Percentiles rank a stretch among this genome's conserved stretches.
Evolutionary conservation across 2,113 vertebrate genomes (phyloP).

Genomic region (Charadrius vociferus): DNA sequence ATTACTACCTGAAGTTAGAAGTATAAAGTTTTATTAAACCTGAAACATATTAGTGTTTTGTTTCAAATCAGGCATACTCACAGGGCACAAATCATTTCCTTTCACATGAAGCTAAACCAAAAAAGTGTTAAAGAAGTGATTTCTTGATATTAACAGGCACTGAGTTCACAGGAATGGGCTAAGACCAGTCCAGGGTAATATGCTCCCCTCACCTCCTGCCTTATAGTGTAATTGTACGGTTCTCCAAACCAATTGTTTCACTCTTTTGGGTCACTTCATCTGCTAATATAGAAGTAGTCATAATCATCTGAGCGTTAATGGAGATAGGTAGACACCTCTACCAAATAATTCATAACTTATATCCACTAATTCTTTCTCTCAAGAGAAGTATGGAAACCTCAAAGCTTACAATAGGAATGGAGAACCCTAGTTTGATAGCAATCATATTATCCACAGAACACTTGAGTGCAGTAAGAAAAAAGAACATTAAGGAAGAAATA

Average conservation of each 20-base stretch:
- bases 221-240: background rate
- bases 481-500: background rate
- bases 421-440: background rate
- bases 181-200: background rate
- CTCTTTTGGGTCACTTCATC: background rate
- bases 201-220: fast-evolving
- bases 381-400: background rate
- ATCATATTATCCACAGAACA: background rate
- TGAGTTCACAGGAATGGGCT: background rate
- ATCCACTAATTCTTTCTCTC: background rate
- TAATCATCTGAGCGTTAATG: background rate
- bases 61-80: background rate
- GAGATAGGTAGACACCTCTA: background rate
- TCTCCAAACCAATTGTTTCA: background rate
- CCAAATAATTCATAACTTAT: background rate
- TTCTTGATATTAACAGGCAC: background rate
- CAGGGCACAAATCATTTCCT: background rate
- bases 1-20: background rate
- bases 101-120: background rate
- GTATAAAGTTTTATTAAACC: background rate
- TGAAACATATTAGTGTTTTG: background rate
- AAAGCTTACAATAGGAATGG: background rate
- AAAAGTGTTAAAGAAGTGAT: background rate
- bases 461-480: background rate
- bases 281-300: background rate